phyloP scores from a whole-genome alignment of 2,113 vertebrate genomes.

The Chlamydotis undulata region DNA sequence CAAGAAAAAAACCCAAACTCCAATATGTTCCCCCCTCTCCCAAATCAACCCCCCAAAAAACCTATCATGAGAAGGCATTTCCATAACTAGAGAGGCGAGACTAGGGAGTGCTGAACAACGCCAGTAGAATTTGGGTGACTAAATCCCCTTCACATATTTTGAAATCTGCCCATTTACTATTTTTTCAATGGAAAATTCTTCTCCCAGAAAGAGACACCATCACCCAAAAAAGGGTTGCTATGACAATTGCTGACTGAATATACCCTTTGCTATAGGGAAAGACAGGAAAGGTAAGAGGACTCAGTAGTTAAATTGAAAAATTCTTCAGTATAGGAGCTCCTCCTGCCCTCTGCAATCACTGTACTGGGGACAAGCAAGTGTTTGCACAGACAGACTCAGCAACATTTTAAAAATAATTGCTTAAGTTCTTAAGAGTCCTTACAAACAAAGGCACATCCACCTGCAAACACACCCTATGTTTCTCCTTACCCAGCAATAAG shows the following conservation, averaged over 20 bases:
- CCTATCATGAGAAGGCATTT: not conserved
- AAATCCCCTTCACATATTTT: not conserved
- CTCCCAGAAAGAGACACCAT: not conserved
- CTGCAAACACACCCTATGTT: not conserved
- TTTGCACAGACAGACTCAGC: not conserved
- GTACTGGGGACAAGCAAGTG: not conserved
- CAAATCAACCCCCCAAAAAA: not conserved
- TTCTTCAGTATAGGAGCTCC: not conserved
- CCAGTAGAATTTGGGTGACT: not conserved
- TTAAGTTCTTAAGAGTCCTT: not conserved
- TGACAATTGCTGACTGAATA: not conserved
- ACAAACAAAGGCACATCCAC: not conserved
- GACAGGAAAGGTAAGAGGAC: not conserved
- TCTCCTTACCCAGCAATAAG: not conserved
- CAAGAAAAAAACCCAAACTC: not conserved
- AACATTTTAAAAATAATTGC: conserved; percentile 1
- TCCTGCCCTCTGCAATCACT: not conserved
- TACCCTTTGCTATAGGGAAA: not conserved
- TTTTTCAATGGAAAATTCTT: not conserved
- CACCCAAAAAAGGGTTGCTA: not conserved
- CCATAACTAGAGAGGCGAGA: not conserved
- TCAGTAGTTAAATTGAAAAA: not conserved
- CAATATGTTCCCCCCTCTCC: accelerated
- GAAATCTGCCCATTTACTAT: not conserved
- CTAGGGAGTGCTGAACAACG: not conserved